Percentiles rank a stretch among this genome's conserved stretches.
phyloP scores from a whole-genome alignment of 2,888 invertebrate species.

The Pherbina coryleti region DNA sequence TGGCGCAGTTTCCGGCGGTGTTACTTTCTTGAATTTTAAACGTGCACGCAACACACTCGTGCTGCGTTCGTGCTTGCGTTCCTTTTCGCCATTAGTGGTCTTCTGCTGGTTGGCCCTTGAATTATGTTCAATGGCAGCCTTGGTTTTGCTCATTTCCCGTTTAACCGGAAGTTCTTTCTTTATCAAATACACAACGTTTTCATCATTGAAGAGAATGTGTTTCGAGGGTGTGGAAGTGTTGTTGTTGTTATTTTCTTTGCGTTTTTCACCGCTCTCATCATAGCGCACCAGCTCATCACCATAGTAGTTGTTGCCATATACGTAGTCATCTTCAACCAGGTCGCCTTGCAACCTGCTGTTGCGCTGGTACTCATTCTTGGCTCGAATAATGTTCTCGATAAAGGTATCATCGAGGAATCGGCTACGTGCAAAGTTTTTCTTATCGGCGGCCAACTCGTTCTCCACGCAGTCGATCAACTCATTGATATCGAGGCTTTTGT shows the following conservation, averaged over 20 bases:
- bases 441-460: conserved; percentile 51
- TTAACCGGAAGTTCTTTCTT: conserved; percentile 66
- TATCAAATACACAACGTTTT: conserved; percentile 68
- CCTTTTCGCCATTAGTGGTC: conserved; percentile 18
- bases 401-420: conserved; percentile 60
- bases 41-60: conserved; percentile 58
- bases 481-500: conserved; percentile 67
- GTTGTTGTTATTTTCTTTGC: conserved; percentile 46
- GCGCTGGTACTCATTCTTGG: conserved; percentile 50
- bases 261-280: conserved; percentile 37
- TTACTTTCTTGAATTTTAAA: conserved; percentile 58
- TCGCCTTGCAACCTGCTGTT: conserved; percentile 30
- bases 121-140: conserved; percentile 21
- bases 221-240: conserved; percentile 43
- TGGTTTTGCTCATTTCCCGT: conserved; percentile 48
- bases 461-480: conserved; percentile 65
- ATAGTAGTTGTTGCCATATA: background rate
- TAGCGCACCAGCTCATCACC: background rate
- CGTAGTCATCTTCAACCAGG: conserved; percentile 27
- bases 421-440: conserved; percentile 44
- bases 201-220: conserved; percentile 68
- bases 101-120: background rate
- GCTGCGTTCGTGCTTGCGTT: conserved; percentile 41
- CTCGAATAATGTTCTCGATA: conserved; percentile 55
- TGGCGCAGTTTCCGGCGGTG: conserved; percentile 44